These are phyloP conservation scores for Rhyacophila evoluta DNA, from an alignment of 2,888 invertebrate genomes.

Conservation along the genomic window DNA sequence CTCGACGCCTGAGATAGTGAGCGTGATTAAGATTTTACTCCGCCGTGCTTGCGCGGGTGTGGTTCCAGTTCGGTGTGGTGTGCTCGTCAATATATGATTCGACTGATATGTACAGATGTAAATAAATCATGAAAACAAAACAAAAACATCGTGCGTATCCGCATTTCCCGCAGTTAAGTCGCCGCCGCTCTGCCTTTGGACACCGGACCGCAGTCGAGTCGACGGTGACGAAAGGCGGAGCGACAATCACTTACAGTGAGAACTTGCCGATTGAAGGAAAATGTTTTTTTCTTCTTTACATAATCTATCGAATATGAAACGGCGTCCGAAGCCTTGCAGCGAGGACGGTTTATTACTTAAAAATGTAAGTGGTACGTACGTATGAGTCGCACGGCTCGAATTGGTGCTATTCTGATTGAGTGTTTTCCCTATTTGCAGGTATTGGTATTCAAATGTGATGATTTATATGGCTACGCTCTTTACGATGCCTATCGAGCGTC, in stretches of 20 bases:
- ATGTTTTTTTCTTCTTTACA: conserved; percentile 15
- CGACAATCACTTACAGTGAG: not conserved
- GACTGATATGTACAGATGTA: conserved; percentile 53
- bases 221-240: not conserved
- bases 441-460: conserved; percentile 81
- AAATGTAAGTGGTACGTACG: conserved; percentile 49
- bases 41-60: conserved; percentile 55
- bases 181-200: not conserved
- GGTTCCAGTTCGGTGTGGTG: conserved; percentile 43
- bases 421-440: conserved; percentile 59
- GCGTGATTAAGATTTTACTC: conserved; percentile 31
- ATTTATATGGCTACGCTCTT: conserved; percentile 25
- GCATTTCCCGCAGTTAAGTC: not conserved
- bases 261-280: not conserved
- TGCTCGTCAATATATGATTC: conserved; percentile 53
- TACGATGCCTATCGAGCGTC: conserved; percentile 37
- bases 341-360: not conserved
- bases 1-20: conserved; percentile 4
- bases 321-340: not conserved
- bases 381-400: conserved; percentile 60
- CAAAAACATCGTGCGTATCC: not conserved
- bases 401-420: conserved; percentile 59
- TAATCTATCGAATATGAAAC: conserved; percentile 19
- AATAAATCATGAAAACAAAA: conserved; percentile 31
- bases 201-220: not conserved